Base-by-base conservation (phyloP, 2,797 vertebrate genomes). In the Simalia tracyae region DNA sequence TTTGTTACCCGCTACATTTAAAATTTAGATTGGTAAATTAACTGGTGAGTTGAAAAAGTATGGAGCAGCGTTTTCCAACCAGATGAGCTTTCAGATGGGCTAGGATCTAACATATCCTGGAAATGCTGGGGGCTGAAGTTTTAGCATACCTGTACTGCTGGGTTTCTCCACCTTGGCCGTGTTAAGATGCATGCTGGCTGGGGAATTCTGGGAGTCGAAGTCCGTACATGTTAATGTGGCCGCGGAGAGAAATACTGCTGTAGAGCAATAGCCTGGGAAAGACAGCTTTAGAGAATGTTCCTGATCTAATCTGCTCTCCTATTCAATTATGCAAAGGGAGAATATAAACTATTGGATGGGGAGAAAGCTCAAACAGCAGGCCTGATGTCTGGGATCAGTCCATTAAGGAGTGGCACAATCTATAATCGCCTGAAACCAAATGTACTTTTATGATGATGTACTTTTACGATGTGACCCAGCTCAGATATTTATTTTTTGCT, bases 401-500 rank as follows among this genome's bases (percentile, higher is more conserved):
- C n/a, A 57, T 60, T 15, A 1, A 4, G 28, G n/a, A 42, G 8
- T 15, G 56, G 84, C 36, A 22, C 59, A 60, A 2, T 2, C 59
- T 91, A 46, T n/a, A 63, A 50, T 36, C n/a, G 22, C 64, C 59
- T 9, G 26, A 17, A 24, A 12, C 17, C 89, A 36, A 42, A 86
- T 89, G 85, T 63, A 93, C 56, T 92, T 76, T 2, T 66, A 81
- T 10, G 3, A 63, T 24, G 3, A 42, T 26, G 54, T 14, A 72
- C 15, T 54, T 60, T 54, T 81, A 10, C 22, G 17, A 81, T 46
- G 36, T 81, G 76, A 46, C 9, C 9, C 36, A 57, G 31, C 26
- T 17, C 5, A 85, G 19, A 57, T 31, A 31, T 50, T 12, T 91
- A 91, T 90, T 14, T 81, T 90, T 95, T 93, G 57, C 92, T 68